Conservation (phyloP, 2,888 invertebrate species). For the Spisula subtruncata region DNA sequence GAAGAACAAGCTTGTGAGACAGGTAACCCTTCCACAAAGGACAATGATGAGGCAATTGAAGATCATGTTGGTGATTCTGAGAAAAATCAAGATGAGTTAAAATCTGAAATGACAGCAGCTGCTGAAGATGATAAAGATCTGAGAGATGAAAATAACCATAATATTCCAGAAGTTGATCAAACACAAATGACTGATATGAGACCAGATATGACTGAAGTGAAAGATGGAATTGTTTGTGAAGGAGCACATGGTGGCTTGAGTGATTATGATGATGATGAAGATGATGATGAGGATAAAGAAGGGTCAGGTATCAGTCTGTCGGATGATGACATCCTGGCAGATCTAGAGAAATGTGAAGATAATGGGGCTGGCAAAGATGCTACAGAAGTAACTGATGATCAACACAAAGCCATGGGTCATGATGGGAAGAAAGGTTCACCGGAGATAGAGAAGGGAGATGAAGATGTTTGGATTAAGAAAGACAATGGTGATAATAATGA, state of each 20-base stretch:
- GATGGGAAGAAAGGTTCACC: not conserved
- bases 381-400: not conserved
- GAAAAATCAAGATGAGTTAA: not conserved
- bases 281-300: not conserved
- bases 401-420: not conserved
- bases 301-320: constrained; percentile 1
- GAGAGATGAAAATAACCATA: not conserved
- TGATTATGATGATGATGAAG: not conserved
- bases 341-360: constrained; percentile 7
- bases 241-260: constrained; percentile 1
- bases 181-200: not conserved
- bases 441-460: not conserved
- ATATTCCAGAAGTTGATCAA: not conserved
- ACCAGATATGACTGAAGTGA: not conserved
- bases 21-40: not conserved
- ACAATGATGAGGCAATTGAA: constrained; percentile 10
- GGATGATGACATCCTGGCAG: constrained; percentile 11
- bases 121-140: not conserved
- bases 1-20: not conserved
- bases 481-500: not conserved
- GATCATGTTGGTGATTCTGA: constrained; percentile 22
- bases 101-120: not conserved
- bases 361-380: constrained; percentile 31
- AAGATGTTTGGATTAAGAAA: not conserved
- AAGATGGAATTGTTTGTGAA: not conserved